These are phyloP conservation scores for Polyommatus icarus DNA, from an alignment of 2,888 invertebrate genomes.

Conservation along the genomic window DNA sequence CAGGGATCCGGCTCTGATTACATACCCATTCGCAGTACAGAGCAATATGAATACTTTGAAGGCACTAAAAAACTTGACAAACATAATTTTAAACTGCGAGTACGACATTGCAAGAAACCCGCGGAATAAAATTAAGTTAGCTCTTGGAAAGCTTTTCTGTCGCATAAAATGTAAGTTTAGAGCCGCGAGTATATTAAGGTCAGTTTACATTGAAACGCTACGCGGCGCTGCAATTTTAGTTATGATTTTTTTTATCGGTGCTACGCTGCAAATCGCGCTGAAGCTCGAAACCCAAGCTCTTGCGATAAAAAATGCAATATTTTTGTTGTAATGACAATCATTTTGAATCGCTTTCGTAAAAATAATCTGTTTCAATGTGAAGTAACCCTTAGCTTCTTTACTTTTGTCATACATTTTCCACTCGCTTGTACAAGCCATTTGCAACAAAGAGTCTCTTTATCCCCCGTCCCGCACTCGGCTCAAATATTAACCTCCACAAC, in stretches of 20 bases:
- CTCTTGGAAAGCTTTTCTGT: conserved; percentile 9
- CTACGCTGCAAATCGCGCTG: no score
- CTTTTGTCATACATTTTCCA: conserved; percentile 9
- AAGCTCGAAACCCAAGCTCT: no score
- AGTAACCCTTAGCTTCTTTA: no score
- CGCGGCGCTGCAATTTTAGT: background rate
- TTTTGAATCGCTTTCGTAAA: no score
- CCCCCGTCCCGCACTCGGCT: background rate
- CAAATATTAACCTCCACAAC: background rate
- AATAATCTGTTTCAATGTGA: no score
- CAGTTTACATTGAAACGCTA: background rate
- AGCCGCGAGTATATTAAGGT: background rate
- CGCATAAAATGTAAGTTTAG: background rate
- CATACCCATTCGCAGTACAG: background rate
- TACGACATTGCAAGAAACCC: background rate
- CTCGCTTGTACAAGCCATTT: background rate
- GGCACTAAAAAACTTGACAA: background rate
- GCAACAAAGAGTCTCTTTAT: conserved; percentile 4
- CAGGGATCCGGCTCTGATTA: background rate
- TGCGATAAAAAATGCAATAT: no score
- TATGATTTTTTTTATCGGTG: background rate
- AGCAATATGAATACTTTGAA: background rate
- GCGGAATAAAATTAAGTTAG: background rate
- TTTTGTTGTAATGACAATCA: no score
- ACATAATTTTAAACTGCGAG: conserved; percentile 14